Base-by-base conservation (phyloP, 2,113 vertebrate species). In the Carassius gibelio region DNA sequence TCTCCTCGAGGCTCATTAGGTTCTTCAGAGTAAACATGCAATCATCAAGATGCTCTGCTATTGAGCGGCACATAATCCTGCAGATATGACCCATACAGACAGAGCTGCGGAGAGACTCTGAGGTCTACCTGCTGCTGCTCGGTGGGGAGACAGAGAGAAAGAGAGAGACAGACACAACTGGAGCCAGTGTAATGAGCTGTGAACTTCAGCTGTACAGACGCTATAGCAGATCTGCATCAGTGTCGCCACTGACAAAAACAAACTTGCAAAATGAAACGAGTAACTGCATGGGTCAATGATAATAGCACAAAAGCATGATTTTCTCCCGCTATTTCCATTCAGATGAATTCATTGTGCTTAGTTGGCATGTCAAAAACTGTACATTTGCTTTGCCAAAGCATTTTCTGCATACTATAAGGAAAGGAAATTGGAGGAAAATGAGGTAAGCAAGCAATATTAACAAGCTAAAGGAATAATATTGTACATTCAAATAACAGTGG, bases 61-160 rank as follows among this genome's bases (percentile, higher is more conserved):
- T 80, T 80, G 77, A 48, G 74, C 59, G 83, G 86, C 83, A 3
- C 21, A 26, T 69, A 6, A 57, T 72, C 45, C 34, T n/a, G 36
- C 69, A 87, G 82, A 64, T 87, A 68, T 83, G 81, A 68, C 68
- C 34, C n/a, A 45, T 77, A 42, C 61, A 78, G 15, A 30, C 77
- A 81, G 64, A 81, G 21, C 34, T 79, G 76, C 55, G 36, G 76
- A 79, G 76, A 79, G 76, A 79, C 76, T 42, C 55, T 79, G 76
- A 79, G 76, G 76, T 79, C 21, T 79, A 61, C 76, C 76, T 79
- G 76, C 76, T 79, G 76, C 90, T 93, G 92, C 88, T 91, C 69
- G 14, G 66, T 45, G 21, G 21, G 21, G 62, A 62, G 23, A 72
- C 1, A 0, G 38, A 75, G 38, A 81, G 34, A 23, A 8, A 66